These are phyloP conservation scores for Maconellicoccus hirsutus DNA, from an alignment of 1,140 invertebrate species.

Conservation along the genomic window DNA sequence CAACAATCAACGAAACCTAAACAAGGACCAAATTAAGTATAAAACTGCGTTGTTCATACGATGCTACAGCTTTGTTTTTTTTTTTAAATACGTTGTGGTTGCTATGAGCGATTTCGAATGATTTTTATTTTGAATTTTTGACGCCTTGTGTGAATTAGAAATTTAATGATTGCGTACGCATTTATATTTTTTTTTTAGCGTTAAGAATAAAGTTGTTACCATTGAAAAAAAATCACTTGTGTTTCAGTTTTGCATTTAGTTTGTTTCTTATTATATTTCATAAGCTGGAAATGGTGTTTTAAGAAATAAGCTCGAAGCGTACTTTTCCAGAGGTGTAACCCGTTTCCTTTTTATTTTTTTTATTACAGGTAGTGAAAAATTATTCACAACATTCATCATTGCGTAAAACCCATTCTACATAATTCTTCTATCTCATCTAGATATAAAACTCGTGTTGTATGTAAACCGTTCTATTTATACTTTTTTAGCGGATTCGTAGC, in stretches of 20 bases:
- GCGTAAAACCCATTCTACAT: constrained; percentile 15
- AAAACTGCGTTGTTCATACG: neutral
- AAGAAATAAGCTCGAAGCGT: neutral
- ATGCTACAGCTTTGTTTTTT: neutral
- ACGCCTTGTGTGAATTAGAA: neutral
- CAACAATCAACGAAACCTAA: neutral
- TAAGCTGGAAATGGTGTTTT: neutral
- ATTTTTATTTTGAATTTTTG: neutral
- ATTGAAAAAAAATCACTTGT: neutral
- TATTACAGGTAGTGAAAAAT: constrained; percentile 18
- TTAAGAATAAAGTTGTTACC: neutral
- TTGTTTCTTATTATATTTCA: neutral
- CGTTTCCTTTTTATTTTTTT: constrained; percentile 11
- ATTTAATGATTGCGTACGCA: neutral
- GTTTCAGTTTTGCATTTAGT: constrained; percentile 8
- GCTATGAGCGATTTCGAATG: neutral
- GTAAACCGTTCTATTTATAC: constrained; percentile 6
- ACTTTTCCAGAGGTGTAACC: neutral
- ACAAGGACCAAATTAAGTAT: neutral
- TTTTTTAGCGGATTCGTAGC: constrained; percentile 1
- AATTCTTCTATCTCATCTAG: neutral
- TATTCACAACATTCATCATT: constrained; percentile 16
- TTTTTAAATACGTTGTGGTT: neutral
- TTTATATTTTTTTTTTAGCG: neutral
- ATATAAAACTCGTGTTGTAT: neutral